phyloP scores from a whole-genome alignment of 1,140 invertebrate genomes.

The Apis dorsata region DNA sequence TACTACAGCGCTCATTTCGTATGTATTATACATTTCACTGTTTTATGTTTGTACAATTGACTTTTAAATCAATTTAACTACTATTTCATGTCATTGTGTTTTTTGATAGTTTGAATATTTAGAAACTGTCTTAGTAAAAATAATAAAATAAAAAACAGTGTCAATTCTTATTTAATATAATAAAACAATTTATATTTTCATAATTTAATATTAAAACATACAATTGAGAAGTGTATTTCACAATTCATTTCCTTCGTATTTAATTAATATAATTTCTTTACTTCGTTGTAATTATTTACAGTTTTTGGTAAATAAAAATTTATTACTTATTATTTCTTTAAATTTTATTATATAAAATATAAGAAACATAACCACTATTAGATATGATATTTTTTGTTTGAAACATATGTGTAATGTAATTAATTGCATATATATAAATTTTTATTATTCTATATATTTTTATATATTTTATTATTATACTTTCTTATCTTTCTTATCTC shows the following conservation, averaged over 20 bases:
- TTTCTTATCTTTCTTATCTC: too few species aligned
- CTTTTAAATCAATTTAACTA: constrained; percentile 4
- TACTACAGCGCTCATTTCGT: neutral
- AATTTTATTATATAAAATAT: neutral
- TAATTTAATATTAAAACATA: neutral
- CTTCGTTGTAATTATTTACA: neutral
- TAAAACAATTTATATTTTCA: neutral
- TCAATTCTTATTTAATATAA: neutral
- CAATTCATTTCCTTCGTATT: neutral
- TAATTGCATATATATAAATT: neutral
- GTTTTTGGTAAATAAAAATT: neutral
- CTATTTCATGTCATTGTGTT: neutral
- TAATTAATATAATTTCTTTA: neutral
- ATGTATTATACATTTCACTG: too few species aligned
- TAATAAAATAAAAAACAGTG: neutral
- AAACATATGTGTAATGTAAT: neutral
- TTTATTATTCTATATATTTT: too few species aligned
- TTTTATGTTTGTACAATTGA: neutral
- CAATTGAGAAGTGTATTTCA: neutral
- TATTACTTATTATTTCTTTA: neutral
- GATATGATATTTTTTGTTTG: neutral
- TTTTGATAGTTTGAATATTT: neutral
- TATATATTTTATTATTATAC: too few species aligned
- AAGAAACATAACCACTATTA: neutral
- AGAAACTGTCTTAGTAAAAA: neutral